Evolutionary conservation across 2,888 invertebrate genomes (phyloP).

Genomic region (Danaus chrysippus): DNA sequence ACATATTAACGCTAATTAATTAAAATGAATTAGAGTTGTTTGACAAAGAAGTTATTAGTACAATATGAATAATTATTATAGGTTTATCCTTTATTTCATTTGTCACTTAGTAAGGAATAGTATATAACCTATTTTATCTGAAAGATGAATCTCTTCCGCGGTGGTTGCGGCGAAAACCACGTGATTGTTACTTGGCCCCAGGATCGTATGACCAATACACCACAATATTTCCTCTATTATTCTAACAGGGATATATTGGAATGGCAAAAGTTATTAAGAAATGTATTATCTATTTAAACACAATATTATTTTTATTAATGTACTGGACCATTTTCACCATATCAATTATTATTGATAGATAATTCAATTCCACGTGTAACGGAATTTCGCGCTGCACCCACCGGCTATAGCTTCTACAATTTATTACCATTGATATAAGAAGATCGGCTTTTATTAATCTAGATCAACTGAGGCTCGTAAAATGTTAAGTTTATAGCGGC

Average conservation of each 20-base stretch:
- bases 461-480: slow-evolving; percentile 11
- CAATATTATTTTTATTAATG: no score
- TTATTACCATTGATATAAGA: slow-evolving; percentile 6
- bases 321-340: neutral
- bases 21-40: no score
- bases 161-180: slow-evolving; percentile 29
- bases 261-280: no score
- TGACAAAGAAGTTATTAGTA: neutral
- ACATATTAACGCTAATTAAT: neutral
- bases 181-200: slow-evolving; percentile 26
- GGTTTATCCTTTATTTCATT: slow-evolving; percentile 27
- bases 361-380: slow-evolving; percentile 1
- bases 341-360: neutral
- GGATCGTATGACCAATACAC: slow-evolving; percentile 34
- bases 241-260: slow-evolving; percentile 10
- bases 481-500: slow-evolving; percentile 16
- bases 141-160: slow-evolving; percentile 35
- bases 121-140: slow-evolving; percentile 16
- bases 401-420: neutral
- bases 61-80: neutral
- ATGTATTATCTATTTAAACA: no score
- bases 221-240: slow-evolving; percentile 30
- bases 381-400: neutral
- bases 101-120: no score
- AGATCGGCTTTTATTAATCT: slow-evolving; percentile 11